Base-by-base conservation (phyloP, 2,888 invertebrate species). In the Psylliodes chrysocephalus region DNA sequence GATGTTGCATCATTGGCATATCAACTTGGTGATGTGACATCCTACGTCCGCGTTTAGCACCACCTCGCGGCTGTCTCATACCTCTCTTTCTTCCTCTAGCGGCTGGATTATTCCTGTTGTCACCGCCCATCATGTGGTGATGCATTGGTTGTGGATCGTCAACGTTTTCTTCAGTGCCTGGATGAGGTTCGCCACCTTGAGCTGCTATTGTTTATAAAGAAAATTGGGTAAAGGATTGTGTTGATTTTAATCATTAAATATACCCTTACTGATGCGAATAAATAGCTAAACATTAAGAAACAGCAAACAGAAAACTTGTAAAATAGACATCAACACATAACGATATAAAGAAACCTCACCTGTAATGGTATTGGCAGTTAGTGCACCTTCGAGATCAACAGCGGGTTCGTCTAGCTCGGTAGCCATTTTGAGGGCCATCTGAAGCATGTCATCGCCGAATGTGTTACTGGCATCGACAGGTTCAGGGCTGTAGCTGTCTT, bases 391-490 rank as follows among this genome's bases (percentile, higher is more conserved):
- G 52, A 95, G 83, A 79, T 95, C 95, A 2, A 94, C 92, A 0
- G 92, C 90, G 19, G 92, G 91, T 75, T 93, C 93, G 68, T 93
- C 92, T 68, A 93, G 88, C 75, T 94, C 94, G 5, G 91, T 91
- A 66, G 93, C 93, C 91, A 93, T 92, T 82, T 93, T 93, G 0
- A 93, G 81, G 1, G 93, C 93, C 89, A 93, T 93, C 82, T 93
- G 93, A 1, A 93, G 82, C 86, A 93, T 91, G 76, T 93, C 93
- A 68, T 93, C 93, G 5, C 92, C 92, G 73, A 92, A 93, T 0
- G 91, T 87, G 66, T 85, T 85, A 65, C 81, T 84, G 8, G 81
- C 75, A 69, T 83, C 82, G 60, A 79, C 89, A 0, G 84, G 85
- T 73, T 89, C 87, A 0, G 90, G 86, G 80, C 89, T 87, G 82